Evolutionary conservation across 2,113 vertebrate genomes (phyloP), one percentile per base, ranked within the genome.

Genomic region (Campylorhamphus procurvoides): DNA sequence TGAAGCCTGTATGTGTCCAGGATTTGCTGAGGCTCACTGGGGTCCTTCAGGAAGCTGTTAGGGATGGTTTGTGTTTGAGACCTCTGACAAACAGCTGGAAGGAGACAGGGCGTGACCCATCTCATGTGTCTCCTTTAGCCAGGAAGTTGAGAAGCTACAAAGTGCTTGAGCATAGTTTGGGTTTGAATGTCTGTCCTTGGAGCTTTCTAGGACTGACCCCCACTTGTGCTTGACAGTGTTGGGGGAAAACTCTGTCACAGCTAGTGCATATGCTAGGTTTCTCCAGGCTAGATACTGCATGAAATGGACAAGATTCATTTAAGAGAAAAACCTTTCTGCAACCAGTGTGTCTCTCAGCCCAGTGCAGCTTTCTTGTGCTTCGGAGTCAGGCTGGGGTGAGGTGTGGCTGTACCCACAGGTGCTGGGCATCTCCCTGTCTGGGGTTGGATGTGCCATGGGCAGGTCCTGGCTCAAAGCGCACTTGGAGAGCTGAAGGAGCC

Each of bases 261-360:
- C 25, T 37, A 29, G 37, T 2, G 5, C 7, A 2, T 66, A 40
- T 84, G 24, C 75, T 55, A 58, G 64, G 39, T 52, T 71, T 35
- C 35, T 58, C 33, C 29, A 16, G 79, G n/a, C n/a, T 53, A 72
- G 64, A 1, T n/a, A 0, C 12, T 67, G 52, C 37, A 40, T 46
- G 35, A 39, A 47, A 23, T 4, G 35, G 53, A 40, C 37, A 7
- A 52, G 44, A 33, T 19, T 66, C 1, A 3, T 28, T 79, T 27
- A 13, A 27, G 47, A 69, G 53, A 68, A 79, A 67, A 84, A 28
- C 8, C 9, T 1, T 71, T 62, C 22, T 50, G 25, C 33, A 59
- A 0, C 44, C 10, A 11, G 35, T 0, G 35, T 0, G 6, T 44
- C 33, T 84, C 14, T 27, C 2, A 1, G 23, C 49, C 37, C 58